A percentile compares a stretch with the other conserved stretches of the same genome.
phyloP scores from a whole-genome alignment of 1,140 invertebrate genomes.

The Cataglyphis hispanica region DNA sequence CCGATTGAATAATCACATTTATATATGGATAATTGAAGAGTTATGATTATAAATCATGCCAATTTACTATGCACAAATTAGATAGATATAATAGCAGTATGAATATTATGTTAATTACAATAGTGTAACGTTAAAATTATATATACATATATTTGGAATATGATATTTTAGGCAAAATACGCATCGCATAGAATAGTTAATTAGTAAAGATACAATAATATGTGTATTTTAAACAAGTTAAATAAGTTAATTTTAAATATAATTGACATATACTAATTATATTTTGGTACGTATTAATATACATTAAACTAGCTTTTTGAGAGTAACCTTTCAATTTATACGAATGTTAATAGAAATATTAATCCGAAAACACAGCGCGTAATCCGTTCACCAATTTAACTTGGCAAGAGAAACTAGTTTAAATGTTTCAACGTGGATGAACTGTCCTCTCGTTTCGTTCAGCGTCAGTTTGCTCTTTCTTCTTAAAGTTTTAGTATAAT shows the following conservation, averaged over 20 bases:
- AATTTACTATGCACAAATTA: conserved; percentile 35
- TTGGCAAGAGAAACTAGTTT: background rate
- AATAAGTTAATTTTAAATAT: no score
- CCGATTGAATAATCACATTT: conserved; percentile 33
- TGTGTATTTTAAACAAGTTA: background rate
- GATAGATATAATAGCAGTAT: background rate
- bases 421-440: conserved; percentile 5
- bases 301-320: background rate
- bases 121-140: conserved; percentile 27
- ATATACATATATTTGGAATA: background rate
- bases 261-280: background rate
- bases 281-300: background rate
- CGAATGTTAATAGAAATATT: conserved; percentile 21
- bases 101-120: conserved; percentile 18
- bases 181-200: background rate
- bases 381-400: conserved; percentile 19
- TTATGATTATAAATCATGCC: conserved; percentile 18
- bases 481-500: conserved; percentile 34
- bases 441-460: conserved; percentile 18
- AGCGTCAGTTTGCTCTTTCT: conserved; percentile 8
- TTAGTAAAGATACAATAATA: background rate
- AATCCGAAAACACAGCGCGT: background rate
- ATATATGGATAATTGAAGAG: conserved; percentile 27
- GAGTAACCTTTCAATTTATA: background rate
- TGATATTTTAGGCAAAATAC: background rate